phyloP scores from a whole-genome alignment of 2,113 vertebrate genomes.

The Stomatorhinus ivindoensis region DNA sequence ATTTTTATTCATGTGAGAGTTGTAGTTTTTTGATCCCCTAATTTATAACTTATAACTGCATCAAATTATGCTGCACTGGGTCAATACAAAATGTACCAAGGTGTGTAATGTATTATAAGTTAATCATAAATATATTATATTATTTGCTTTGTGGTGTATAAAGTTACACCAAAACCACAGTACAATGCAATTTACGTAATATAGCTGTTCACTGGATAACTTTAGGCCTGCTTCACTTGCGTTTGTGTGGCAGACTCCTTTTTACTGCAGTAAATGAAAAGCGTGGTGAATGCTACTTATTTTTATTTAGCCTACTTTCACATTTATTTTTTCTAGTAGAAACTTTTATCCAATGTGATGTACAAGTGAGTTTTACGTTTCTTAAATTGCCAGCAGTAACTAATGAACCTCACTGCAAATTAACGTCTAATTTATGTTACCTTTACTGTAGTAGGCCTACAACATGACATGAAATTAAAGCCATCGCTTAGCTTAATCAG shows the following conservation, averaged over 20 bases:
- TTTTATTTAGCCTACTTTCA: background rate
- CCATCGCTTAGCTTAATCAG: background rate
- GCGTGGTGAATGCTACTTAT: background rate
- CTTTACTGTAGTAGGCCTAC: background rate
- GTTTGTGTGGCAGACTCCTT: background rate
- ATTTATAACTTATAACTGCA: background rate
- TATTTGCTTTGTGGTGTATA: background rate
- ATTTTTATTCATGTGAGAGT: background rate
- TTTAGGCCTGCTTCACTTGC: background rate
- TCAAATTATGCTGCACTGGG: background rate
- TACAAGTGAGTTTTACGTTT: background rate
- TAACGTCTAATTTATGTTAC: background rate
- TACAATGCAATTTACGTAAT: background rate
- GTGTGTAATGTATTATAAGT: background rate
- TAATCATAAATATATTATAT: background rate
- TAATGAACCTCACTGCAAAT: background rate
- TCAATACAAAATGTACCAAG: background rate
- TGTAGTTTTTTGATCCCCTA: background rate
- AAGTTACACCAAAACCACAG: background rate
- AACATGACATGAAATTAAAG: background rate
- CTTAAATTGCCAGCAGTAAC: background rate
- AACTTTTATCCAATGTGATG: background rate
- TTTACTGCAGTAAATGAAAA: background rate
- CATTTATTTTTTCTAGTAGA: background rate
- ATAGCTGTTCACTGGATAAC: background rate